Conservation (phyloP, 2,888 invertebrate species). For the Drosophila meridionalis region DNA sequence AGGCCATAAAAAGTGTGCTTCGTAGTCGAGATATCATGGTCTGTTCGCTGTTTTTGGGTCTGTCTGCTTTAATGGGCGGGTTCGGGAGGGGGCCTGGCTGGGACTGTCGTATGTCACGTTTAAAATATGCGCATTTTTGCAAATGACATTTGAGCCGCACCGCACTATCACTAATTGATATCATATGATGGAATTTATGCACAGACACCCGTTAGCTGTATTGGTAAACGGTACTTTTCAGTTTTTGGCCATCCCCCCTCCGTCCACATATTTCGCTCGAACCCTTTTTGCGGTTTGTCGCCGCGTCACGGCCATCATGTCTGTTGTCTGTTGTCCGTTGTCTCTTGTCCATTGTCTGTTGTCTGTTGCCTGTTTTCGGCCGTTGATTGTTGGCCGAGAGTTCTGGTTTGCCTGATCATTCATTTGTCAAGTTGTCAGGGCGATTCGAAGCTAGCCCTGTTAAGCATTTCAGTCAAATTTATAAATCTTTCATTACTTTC, state of each 20-base stretch:
- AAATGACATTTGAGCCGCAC: conserved; percentile 80
- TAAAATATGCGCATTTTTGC: conserved; percentile 80
- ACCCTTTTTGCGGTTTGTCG: conserved; percentile 71
- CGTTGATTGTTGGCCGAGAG: conserved; percentile 20
- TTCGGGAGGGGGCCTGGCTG: background rate
- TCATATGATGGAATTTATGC: conserved; percentile 80
- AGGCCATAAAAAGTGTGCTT: conserved; percentile 44
- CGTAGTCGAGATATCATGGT: conserved; percentile 57
- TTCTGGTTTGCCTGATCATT: conserved; percentile 62
- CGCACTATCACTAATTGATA: conserved; percentile 80
- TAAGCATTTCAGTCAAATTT: conserved; percentile 8
- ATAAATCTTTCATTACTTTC: background rate
- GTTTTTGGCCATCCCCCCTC: conserved; percentile 32
- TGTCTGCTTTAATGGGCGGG: conserved; percentile 27
- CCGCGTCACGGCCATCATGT: conserved; percentile 58
- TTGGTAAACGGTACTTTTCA: conserved; percentile 69
- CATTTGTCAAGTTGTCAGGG: conserved; percentile 76
- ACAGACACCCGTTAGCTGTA: conserved; percentile 55
- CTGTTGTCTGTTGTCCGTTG: conserved; percentile 10
- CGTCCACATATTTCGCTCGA: conserved; percentile 23
- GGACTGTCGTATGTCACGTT: conserved; percentile 64
- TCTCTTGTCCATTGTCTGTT: background rate
- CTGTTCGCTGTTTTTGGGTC: conserved; percentile 35
- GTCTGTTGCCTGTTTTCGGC: conserved; percentile 6
- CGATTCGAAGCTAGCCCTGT: conserved; percentile 10